phyloP scores from a whole-genome alignment of 2,888 invertebrate genomes.

The Tiliacea aurago region DNA sequence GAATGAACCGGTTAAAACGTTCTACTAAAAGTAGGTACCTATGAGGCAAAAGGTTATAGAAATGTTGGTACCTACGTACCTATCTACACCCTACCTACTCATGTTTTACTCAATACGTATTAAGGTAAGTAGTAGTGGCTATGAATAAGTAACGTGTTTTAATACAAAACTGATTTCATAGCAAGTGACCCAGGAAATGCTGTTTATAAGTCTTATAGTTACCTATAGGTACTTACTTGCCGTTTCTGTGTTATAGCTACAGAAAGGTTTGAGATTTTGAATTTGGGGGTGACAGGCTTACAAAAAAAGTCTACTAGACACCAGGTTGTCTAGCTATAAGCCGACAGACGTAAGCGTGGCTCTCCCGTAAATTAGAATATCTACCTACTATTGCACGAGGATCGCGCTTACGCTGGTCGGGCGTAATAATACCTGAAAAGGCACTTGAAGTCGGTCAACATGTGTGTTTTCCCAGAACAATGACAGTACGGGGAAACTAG shows the following conservation, averaged over 20 bases:
- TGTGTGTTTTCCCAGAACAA: conserved; percentile 2
- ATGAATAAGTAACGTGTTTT: not conserved
- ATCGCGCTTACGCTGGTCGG: not conserved
- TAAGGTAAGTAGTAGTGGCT: not conserved
- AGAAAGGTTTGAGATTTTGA: not conserved
- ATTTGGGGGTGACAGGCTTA: not conserved
- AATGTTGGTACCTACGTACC: not conserved
- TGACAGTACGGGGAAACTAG: not conserved
- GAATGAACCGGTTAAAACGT: not conserved
- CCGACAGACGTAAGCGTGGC: not conserved
- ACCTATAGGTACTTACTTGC: not conserved
- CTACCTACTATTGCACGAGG: not conserved
- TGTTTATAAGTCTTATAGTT: not conserved
- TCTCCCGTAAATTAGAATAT: not conserved
- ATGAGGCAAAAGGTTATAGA: not conserved
- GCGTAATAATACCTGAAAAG: not conserved
- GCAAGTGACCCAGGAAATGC: not conserved
- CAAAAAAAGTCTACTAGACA: not conserved
- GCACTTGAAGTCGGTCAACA: not conserved
- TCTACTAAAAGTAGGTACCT: not conserved
- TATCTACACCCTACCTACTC: not conserved
- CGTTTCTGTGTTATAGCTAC: not conserved
- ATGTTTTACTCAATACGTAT: not conserved
- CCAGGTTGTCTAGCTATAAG: not conserved
- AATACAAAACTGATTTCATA: not conserved